Base-by-base conservation (phyloP, 2,888 invertebrate genomes). In the Latrodectus hesperus region DNA sequence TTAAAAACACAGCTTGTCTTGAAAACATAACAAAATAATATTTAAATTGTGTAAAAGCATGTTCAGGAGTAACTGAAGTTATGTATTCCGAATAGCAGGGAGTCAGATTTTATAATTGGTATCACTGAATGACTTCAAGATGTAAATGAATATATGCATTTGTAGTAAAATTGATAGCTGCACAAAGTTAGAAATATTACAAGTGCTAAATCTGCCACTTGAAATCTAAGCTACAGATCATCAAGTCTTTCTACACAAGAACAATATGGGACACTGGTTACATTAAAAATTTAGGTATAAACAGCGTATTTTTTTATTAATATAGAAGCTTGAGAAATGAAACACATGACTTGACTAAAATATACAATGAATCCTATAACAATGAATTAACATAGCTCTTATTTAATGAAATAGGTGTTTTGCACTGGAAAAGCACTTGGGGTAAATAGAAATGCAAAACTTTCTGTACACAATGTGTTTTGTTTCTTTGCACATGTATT, bases 191-290 rank as follows among this genome's bases (percentile, higher is more conserved):
- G 72, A 77, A 82, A 73, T 73, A 77, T 72, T 82, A 87, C 78
- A 82, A 82, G 87, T 88, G 87, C 87, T 88, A 88, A 88, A 88
- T 88, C 83, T 88, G 87, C 87, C 87, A 88, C 87, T 76, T 83
- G 83, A 78, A 88, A 68, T 78, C 87, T 88, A 88, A 70, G 68
- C 87, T 88, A 88, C 83, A 72, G 82, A 83, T 87, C 80, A 64
- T 71, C 73, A 51, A 78, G 16, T 70, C 70, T 78, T 78, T 52
- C 87, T 88, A 88, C 87, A 87, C 64, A 60, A 73, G 65, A 80
- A 81, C 81, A 77, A 75, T 81, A 72, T 73, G 81, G 80, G 75
- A 82, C 67, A 87, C 86, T 68, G 17, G 53, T 76, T 86, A 81
- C 72, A 77, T 72, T 73, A 81, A 72, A 85, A 72, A 75, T 71